Evolutionary conservation across 2,797 vertebrate genomes (phyloP).

Genomic region (Tympanoctomys barrerae): DNA sequence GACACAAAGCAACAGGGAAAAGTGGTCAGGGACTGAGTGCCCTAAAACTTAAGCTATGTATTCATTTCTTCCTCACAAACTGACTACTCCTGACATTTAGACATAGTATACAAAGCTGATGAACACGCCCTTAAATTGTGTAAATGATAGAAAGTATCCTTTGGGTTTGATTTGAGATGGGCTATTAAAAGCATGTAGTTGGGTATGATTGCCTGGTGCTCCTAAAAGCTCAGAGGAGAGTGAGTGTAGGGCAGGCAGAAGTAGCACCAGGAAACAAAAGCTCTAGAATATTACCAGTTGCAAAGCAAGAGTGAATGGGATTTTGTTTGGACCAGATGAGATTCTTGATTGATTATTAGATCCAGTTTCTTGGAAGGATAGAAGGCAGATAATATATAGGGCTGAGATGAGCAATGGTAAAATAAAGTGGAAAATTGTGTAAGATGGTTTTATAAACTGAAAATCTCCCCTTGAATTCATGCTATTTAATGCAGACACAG

Average conservation of each 20-base stretch:
- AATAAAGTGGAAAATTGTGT: constrained; percentile 68
- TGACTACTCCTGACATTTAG: neutral
- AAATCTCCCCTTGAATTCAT: constrained; percentile 1
- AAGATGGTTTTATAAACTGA: neutral
- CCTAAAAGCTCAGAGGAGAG: neutral
- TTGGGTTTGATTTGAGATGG: constrained; percentile 78
- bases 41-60: neutral
- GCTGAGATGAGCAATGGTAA: constrained; percentile 36
- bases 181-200: constrained; percentile 51
- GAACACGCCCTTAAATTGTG: constrained; percentile 36
- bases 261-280: neutral
- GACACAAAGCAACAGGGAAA: neutral
- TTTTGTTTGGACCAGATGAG: constrained; percentile 72
- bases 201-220: neutral
- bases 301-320: constrained; percentile 63
- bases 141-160: constrained; percentile 83
- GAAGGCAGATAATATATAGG: rapidly evolving
- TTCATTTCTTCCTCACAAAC: neutral
- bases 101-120: neutral
- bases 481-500: neutral
- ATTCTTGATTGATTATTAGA: constrained; percentile 78
- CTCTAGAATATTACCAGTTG: neutral
- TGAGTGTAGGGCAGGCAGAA: neutral
- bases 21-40: neutral
- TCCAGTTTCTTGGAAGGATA: constrained; percentile 76